A percentile compares a stretch with the other conserved stretches of the same genome.
These are phyloP conservation scores for Erpobdella octoculata DNA, from an alignment of 2,888 invertebrate genomes.

Conservation along the genomic window DNA sequence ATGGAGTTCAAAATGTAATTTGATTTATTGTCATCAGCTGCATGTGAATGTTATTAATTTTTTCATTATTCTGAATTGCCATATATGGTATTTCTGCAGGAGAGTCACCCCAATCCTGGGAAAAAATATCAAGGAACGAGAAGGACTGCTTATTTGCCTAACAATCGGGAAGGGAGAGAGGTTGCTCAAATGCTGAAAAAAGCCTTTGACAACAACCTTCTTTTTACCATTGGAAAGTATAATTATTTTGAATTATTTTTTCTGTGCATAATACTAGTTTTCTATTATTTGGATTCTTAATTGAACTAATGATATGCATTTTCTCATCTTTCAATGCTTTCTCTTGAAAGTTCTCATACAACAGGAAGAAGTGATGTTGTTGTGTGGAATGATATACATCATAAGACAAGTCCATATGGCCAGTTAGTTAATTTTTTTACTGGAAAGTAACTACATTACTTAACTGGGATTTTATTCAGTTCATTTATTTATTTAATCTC, in stretches of 20 bases:
- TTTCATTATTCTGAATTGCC: not conserved
- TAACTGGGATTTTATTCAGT: not conserved
- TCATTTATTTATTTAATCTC: not conserved
- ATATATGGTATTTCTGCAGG: conserved; percentile 26
- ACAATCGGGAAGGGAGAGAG: conserved; percentile 41
- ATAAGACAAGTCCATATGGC: conserved; percentile 42
- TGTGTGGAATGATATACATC: conserved; percentile 48
- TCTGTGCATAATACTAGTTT: not conserved
- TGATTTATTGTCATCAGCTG: not conserved
- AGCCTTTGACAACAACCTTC: conserved; percentile 42
- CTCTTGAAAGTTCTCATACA: conserved; percentile 38
- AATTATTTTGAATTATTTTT: not conserved
- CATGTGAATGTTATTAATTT: not conserved
- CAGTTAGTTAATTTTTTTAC: not conserved
- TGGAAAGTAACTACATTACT: not conserved
- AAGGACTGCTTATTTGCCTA: conserved; percentile 44
- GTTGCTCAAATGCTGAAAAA: conserved; percentile 40
- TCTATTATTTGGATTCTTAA: not conserved
- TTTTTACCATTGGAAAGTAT: conserved; percentile 43
- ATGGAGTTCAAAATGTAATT: conserved; percentile 41
- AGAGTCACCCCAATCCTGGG: conserved; percentile 43
- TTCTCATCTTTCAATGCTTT: not conserved
- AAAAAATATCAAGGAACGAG: conserved; percentile 39
- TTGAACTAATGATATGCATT: not conserved
- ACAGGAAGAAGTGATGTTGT: conserved; percentile 41